Evolutionary conservation across 2,797 vertebrate species (phyloP).

Genomic region (Gallirallus australis): DNA sequence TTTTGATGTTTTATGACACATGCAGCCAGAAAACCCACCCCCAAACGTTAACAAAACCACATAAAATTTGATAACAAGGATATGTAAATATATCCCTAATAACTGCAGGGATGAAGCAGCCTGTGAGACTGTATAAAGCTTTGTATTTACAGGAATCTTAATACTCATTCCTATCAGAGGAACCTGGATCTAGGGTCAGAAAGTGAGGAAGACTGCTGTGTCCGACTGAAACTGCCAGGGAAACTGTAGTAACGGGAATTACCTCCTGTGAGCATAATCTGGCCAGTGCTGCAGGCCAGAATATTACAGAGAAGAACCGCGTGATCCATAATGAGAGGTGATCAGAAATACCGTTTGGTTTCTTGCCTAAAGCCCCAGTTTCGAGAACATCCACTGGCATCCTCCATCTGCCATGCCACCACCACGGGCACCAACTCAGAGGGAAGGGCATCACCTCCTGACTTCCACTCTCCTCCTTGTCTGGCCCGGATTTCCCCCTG

Average conservation of each 20-base stretch:
- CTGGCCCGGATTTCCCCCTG: not conserved
- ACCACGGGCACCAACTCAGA: accelerated
- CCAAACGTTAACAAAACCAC: not conserved
- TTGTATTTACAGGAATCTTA: conserved; percentile 2
- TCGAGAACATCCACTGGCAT: not conserved
- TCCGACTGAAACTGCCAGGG: not conserved
- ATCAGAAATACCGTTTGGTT: not conserved
- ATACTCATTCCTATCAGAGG: not conserved
- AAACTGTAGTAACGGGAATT: not conserved
- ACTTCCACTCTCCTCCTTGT: not conserved
- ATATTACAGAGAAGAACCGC: not conserved
- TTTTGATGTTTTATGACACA: conserved; percentile 1
- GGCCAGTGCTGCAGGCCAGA: not conserved
- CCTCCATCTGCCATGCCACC: accelerated
- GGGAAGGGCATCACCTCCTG: not conserved
- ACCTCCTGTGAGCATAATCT: not conserved
- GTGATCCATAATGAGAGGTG: not conserved
- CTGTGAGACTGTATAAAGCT: not conserved
- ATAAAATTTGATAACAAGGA: not conserved
- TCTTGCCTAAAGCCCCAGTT: not conserved
- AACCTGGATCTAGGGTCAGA: not conserved
- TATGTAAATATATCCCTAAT: not conserved
- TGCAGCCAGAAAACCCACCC: not conserved
- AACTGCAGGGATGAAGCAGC: not conserved
- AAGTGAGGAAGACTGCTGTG: not conserved